A percentile compares a stretch with the other conserved stretches of the same genome.
Evolutionary conservation across 2,888 invertebrate species (phyloP).

Genomic region (Phasia obesa): DNA sequence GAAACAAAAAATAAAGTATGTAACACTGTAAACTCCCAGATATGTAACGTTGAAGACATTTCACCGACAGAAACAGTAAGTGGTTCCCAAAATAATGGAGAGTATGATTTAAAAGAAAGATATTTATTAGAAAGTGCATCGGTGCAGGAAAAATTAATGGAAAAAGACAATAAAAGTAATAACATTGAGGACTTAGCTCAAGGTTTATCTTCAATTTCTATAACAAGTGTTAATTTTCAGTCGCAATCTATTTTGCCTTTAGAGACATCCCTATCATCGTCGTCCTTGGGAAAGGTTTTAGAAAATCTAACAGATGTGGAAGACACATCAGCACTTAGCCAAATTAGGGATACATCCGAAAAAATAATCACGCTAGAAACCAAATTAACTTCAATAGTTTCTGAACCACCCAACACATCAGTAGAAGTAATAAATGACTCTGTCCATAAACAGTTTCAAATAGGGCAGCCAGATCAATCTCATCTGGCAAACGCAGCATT

Average conservation of each 20-base stretch:
- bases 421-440: constrained; percentile 56
- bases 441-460: constrained; percentile 20
- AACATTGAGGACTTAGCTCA: constrained; percentile 78
- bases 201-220: constrained; percentile 81
- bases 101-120: background rate
- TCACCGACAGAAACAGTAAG: constrained; percentile 8
- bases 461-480: background rate
- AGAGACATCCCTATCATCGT: constrained; percentile 77
- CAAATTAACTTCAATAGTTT: constrained; percentile 15
- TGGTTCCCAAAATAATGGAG: background rate
- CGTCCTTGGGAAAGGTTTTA: constrained; percentile 75
- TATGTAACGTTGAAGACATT: constrained; percentile 3
- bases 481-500: constrained; percentile 12
- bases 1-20: constrained; percentile 59
- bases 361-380: constrained; percentile 18
- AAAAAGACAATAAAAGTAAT: constrained; percentile 45
- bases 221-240: constrained; percentile 74
- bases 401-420: constrained; percentile 51
- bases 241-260: constrained; percentile 76
- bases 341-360: constrained; percentile 60
- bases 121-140: background rate
- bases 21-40: constrained; percentile 48
- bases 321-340: constrained; percentile 72
- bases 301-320: constrained; percentile 76
- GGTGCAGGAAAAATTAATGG: background rate